Base-by-base conservation (phyloP, 2,888 invertebrate species). In the Phorcus lineatus region DNA sequence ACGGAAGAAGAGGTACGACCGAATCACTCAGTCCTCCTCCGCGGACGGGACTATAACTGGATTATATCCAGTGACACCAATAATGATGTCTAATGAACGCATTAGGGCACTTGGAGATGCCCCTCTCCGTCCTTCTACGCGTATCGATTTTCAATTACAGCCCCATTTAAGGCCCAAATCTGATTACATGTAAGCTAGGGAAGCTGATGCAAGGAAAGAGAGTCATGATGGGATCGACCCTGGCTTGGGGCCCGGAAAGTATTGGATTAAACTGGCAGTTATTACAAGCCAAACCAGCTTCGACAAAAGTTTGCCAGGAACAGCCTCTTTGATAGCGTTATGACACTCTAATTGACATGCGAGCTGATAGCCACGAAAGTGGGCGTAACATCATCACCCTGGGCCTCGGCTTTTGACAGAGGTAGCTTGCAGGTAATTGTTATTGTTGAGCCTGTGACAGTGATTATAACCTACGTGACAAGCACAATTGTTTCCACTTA, bases 161-260 rank as follows among this genome's bases (percentile, higher is more conserved):
- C 28, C 62, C 62, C 62, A 62, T 62, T 62, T 62, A 62, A 62
- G 62, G 62, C 6, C 62, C 62, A 62, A 62, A 62, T 62, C 62
- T 9, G 62, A 62, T 62, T 62, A 62, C 28, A 62, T 28, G 62
- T 62, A 62, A 62, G 62, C 62, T 16, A 9, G 62, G 62, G 24
- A 62, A 16, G 62, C 24, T 62, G 62, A 62, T 62, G 62, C 62
- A 62, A 62, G 3, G 28, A 24, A 24, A 62, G 62, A 28, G 24
- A 57, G 62, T 6, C 24, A 17, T 28, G 28, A 62, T 62, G 24
- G 28, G 62, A 62, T 62, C 24, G 62, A 28, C 28, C 13, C 62
- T 62, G 16, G 62, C 62, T 24, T 62, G 2, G 4, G 62, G 62
- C 62, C 28, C 62, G 62, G 62, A 62, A 62, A 28, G 62, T 62